phyloP scores from a whole-genome alignment of 2,797 vertebrate genomes.

The Sebastes vulpes region DNA sequence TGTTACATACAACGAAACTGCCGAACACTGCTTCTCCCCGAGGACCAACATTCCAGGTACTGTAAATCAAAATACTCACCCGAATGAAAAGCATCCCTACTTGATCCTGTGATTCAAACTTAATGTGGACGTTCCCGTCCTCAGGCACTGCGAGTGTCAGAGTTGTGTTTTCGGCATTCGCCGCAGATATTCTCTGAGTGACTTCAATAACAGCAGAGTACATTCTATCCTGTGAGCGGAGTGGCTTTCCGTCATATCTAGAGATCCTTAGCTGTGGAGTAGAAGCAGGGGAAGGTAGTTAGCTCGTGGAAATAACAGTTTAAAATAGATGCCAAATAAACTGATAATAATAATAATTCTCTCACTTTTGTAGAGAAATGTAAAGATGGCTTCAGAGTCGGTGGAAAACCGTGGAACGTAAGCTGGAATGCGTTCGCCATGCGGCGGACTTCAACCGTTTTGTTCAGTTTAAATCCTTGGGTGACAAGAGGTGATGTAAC shows the following conservation, averaged over 20 bases:
- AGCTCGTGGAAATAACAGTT: neutral
- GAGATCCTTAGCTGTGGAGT: constrained; percentile 68
- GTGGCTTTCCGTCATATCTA: constrained; percentile 59
- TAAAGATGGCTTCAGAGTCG: constrained; percentile 66
- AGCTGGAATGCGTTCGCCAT: constrained; percentile 51
- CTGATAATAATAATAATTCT: neutral
- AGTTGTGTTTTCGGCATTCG: neutral
- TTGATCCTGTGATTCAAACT: constrained; percentile 59
- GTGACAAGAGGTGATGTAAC: neutral
- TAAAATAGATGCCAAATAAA: neutral
- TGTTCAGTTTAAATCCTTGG: constrained; percentile 58
- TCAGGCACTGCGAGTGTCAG: constrained; percentile 57
- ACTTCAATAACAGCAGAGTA: constrained; percentile 57
- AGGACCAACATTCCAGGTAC: neutral
- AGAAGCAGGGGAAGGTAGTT: neutral
- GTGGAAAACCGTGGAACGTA: constrained; percentile 52
- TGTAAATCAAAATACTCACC: constrained; percentile 50
- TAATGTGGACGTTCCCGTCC: constrained; percentile 67
- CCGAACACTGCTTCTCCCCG: neutral
- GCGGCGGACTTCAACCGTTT: constrained; percentile 41
- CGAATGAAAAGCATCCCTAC: constrained; percentile 57
- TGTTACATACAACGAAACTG: constrained; percentile 36
- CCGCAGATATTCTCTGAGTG: constrained; percentile 44
- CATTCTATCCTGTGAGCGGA: constrained; percentile 39
- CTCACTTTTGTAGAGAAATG: constrained; percentile 70